A percentile compares a stretch with the other conserved stretches of the same genome.
Conservation (phyloP, 1,140 invertebrate genomes). For the Bombus waltoni region DNA sequence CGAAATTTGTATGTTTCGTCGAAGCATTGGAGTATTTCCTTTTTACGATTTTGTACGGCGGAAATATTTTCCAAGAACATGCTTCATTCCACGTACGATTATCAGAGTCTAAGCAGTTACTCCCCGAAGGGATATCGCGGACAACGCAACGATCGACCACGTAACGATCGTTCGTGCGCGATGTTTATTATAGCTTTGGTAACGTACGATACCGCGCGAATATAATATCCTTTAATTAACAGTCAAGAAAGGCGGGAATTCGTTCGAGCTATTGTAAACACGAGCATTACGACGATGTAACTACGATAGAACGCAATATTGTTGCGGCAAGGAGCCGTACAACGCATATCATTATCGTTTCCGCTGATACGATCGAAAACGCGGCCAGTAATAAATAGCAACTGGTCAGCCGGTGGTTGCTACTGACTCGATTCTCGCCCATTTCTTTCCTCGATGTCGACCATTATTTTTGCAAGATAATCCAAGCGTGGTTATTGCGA, state of each 20-base stretch:
- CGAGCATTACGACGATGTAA: neutral
- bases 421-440: too few species aligned
- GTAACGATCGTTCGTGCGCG: neutral
- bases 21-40: neutral
- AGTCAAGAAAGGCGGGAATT: neutral
- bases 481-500: neutral
- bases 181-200: neutral
- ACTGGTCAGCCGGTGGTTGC: neutral
- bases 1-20: neutral
- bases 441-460: neutral
- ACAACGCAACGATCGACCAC: conserved; percentile 6
- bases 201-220: neutral
- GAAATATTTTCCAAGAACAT: neutral
- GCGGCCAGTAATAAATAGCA: too few species aligned
- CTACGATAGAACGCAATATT: neutral
- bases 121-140: neutral
- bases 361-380: neutral
- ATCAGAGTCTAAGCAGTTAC: neutral
- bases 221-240: conserved; percentile 5
- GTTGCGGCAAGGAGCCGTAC: neutral
- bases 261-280: neutral
- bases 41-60: neutral
- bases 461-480: neutral
- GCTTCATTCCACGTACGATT: neutral
- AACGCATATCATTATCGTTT: neutral